phyloP scores from a whole-genome alignment of 53 echinoderm and acorn worm species.

The Glandiceps talaboti region DNA sequence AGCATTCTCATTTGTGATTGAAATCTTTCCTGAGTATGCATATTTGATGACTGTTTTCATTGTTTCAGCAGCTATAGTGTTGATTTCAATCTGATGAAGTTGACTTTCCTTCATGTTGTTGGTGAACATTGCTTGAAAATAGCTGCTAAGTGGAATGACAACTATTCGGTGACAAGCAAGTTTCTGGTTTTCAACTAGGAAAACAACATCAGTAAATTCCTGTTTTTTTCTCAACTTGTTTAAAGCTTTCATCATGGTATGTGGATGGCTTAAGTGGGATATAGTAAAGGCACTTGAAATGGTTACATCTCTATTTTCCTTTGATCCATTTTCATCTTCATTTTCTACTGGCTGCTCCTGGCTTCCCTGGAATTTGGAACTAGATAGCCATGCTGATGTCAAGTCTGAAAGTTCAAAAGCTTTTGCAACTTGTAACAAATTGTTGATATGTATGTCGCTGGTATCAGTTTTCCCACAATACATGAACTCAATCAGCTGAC shows the following conservation, averaged over 20 bases:
- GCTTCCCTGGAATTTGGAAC: not conserved
- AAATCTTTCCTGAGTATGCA: not conserved
- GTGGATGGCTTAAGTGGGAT: not conserved
- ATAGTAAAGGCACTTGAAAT: not conserved
- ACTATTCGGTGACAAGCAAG: not conserved
- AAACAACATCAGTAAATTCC: not conserved
- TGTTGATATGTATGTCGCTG: not conserved
- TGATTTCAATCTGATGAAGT: not conserved
- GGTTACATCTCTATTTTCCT: not conserved
- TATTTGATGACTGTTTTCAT: not conserved
- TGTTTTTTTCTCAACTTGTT: not conserved
- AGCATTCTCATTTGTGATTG: not conserved
- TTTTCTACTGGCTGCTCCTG: not conserved
- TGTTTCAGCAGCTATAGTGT: not conserved
- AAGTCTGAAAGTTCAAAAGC: not conserved
- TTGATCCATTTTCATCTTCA: not conserved
- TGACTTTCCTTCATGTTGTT: not conserved
- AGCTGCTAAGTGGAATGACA: not conserved
- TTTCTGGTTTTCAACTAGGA: not conserved
- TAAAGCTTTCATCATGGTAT: not conserved
- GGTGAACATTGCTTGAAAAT: not conserved
- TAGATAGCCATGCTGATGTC: not conserved
- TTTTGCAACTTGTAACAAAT: not conserved
- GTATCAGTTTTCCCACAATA: not conserved
- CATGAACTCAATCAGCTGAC: not conserved